These are phyloP conservation scores for Vidua macroura DNA, from an alignment of 2,113 vertebrate species.

Conservation along the genomic window DNA sequence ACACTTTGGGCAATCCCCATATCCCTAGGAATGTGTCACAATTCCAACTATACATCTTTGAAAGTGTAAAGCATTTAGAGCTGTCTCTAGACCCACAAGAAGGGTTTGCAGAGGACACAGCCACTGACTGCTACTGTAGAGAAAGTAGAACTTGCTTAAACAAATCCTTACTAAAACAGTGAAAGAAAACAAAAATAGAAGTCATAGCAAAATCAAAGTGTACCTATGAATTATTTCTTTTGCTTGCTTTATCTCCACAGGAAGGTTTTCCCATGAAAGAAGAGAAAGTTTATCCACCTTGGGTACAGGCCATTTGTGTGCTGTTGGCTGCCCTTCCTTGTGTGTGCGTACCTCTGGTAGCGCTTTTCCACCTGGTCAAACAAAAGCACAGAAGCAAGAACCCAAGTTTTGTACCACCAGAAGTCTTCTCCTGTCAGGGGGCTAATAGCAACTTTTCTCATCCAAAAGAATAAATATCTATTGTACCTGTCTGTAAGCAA, in stretches of 20 bases:
- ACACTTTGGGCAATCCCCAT: not conserved
- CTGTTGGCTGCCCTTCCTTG: slow-evolving; percentile 74
- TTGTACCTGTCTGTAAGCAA: not conserved
- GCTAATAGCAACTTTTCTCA: not conserved
- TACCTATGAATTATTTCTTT: not conserved
- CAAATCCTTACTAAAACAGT: not conserved
- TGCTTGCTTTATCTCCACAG: slow-evolving; percentile 58
- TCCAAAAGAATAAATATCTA: not conserved
- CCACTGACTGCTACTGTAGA: not conserved
- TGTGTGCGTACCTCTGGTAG: slow-evolving; percentile 73
- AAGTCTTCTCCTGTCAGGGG: slow-evolving; percentile 5
- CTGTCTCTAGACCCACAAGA: not conserved
- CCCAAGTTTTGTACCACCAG: not conserved
- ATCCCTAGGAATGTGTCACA: not conserved
- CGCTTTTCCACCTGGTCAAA: slow-evolving; percentile 63
- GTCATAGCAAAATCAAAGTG: not conserved
- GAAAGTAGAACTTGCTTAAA: not conserved
- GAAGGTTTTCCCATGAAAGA: slow-evolving; percentile 77
- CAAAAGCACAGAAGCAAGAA: not conserved
- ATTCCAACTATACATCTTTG: not conserved
- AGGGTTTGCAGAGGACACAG: not conserved
- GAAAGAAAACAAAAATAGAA: not conserved
- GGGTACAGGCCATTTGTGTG: slow-evolving; percentile 78
- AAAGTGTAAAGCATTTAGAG: not conserved
- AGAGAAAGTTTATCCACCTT: slow-evolving; percentile 75